Evolutionary conservation across 2,113 vertebrate species (phyloP).

Genomic region (Meriones unguiculatus): DNA sequence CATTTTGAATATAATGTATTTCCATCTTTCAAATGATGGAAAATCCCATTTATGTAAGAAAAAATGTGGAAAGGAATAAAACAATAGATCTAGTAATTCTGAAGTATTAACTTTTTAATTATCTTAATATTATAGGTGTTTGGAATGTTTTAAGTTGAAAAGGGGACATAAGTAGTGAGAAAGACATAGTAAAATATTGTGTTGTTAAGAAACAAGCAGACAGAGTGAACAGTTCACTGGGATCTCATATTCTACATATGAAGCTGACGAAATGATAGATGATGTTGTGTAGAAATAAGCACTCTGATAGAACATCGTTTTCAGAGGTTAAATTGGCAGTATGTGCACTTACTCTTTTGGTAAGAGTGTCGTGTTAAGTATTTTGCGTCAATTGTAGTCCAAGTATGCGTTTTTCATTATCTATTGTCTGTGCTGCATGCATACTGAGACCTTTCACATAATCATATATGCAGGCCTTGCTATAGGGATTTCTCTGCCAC

Average conservation of each 20-base stretch:
- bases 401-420: neutral
- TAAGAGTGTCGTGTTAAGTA: neutral
- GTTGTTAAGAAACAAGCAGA: neutral
- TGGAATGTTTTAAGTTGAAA: slow-evolving; percentile 45
- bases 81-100: neutral
- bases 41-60: slow-evolving; percentile 7
- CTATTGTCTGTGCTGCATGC: neutral
- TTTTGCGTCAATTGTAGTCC: neutral
- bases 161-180: neutral
- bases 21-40: neutral
- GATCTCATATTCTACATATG: neutral
- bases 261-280: neutral
- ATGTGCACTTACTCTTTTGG: neutral
- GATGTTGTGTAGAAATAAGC: neutral
- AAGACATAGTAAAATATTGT: neutral
- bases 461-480: neutral
- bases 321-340: slow-evolving; percentile 1
- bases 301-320: neutral
- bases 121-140: neutral
- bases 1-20: neutral
- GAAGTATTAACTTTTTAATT: neutral
- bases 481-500: neutral
- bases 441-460: neutral
- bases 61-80: neutral
- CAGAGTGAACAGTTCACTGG: neutral